Conservation (phyloP, 2,113 vertebrate genomes). For the Orthonyx spaldingii region DNA sequence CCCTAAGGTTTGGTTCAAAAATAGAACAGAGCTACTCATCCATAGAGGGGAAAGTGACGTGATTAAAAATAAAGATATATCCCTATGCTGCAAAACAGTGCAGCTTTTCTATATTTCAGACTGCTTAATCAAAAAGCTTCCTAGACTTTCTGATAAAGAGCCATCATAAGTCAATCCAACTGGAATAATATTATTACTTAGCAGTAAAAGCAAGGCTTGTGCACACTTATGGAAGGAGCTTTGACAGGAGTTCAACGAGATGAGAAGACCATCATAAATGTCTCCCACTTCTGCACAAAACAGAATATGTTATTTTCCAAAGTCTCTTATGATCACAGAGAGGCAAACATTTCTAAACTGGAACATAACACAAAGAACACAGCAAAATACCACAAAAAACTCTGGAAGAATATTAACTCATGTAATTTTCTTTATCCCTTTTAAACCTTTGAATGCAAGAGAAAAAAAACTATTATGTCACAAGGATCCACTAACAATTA, state of each 20-base stretch:
- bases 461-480: neutral
- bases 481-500: slow-evolving; percentile 13
- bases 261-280: neutral
- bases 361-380: neutral
- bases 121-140: neutral
- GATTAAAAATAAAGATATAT: neutral
- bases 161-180: neutral
- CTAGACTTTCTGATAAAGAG: neutral
- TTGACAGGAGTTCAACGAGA: neutral
- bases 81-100: neutral
- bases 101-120: neutral
- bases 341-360: neutral
- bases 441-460: neutral
- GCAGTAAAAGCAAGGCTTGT: neutral
- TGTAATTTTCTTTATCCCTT: neutral
- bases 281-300: neutral
- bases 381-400: neutral
- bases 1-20: neutral
- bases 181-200: neutral
- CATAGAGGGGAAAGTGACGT: neutral
- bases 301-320: neutral
- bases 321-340: neutral
- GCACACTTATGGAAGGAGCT: neutral
- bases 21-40: neutral
- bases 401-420: neutral